Base-by-base conservation (phyloP, 2,113 vertebrate genomes). In the Bubo blakistoni region DNA sequence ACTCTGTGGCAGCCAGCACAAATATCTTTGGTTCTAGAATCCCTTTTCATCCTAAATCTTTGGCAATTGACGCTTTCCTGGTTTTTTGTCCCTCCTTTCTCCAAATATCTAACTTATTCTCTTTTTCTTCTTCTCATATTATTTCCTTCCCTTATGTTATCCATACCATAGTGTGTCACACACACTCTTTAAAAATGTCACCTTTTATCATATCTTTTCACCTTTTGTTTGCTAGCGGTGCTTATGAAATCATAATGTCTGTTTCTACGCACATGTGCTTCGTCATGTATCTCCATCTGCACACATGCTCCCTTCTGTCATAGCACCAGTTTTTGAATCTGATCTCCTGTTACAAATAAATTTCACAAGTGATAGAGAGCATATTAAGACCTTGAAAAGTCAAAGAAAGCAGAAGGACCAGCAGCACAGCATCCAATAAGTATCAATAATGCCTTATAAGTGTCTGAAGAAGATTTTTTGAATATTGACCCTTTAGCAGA, bases 341-440 rank as follows among this genome's bases (percentile, higher is more conserved):
- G 42, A 55, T 72, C 47, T 91, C 20, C 46, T 59, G 19, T 59
- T 55, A 25, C 18, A 62, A 76, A 36, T 46, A 74, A 76, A 42
- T 38, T 74, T 51, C 80, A 86, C 6, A 67, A 70, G 59, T 63
- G 17, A 26, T 6, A 73, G 24, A 67, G 8, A 67, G 5, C 7
- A 8, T n/a, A 70, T 73, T 61, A 57, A 65, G 46, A 38, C 32
- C 19, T 36, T 78, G 22, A 78, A 87, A 90, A 59, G 16, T 47
- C 52, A 86, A 69, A 76, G 36, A 86, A 88, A 86, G 4, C 3
- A n/a, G 11, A 84, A 88, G 20, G 17, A 52, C 3, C 8, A 47
- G 18, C 8, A 67, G 16, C 2, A 2, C 27, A 67, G 8, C 1
- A 1, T 27, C 52, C 11, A 52, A 5, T 67, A 57, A 69, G 13